Base-by-base conservation (phyloP, 2,797 vertebrate genomes). In the Chelon labrosus region DNA sequence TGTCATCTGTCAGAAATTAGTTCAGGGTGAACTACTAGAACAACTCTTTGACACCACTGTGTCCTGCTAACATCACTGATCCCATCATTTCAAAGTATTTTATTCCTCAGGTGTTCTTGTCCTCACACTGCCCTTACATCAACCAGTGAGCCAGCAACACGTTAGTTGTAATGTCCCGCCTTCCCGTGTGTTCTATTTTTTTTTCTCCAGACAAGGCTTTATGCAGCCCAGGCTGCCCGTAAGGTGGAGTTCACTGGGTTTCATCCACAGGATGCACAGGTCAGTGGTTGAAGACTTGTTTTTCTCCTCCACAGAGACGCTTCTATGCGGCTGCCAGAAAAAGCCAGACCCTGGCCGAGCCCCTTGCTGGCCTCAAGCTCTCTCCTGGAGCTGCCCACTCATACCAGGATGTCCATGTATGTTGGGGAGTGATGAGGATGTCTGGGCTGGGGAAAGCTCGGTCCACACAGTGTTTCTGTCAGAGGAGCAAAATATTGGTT, bases 241-340 rank as follows among this genome's bases (percentile, higher is more conserved):
- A 97, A 95, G 90, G 85, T 88, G 75, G 89, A 95, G 69, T 7
- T 79, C 11, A 65, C 89, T 10, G 77, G 85, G 78, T 91, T 93
- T 56, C 92, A 89, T 5, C 95, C 95, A 2, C 94, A 98, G 86
- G 96, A 97, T 65, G 93, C 96, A 54, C 96, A 98, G 96, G 97
- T 98, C 58, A 91, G 94, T 94, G 81, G 60, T 75, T 69, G 82
- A 71, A 90, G 55, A 86, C 63, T 46, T 79, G 0, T 84, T 54
- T 87, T 67, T 91, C 73, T 85, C 53, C 50, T 90, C 84, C 77
- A 73, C 87, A 92, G 88, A 91, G 77, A 78, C 74, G 68, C 2
- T 91, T 87, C 77, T 79, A 80, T 91, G 87, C 35, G 5, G 73
- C 79, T 49, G 25, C 73, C 75, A 85, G 72, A 77, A 68, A 67